A percentile compares a stretch with the other conserved stretches of the same genome.
phyloP scores from a whole-genome alignment of 2,113 vertebrate species.

The Sceloporus tristichus region DNA sequence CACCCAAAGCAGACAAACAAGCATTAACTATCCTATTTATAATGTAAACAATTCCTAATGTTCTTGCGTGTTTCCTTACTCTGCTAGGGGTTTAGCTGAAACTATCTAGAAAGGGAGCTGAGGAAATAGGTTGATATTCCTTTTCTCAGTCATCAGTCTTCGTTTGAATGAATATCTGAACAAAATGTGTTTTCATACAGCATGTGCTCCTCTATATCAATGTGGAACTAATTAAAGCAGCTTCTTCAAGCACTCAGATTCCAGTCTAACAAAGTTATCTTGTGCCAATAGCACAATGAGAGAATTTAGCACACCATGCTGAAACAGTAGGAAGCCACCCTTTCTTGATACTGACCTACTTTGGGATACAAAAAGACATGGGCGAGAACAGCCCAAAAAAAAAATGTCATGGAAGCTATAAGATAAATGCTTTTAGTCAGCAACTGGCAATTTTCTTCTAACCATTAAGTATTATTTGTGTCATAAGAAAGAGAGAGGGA shows the following conservation, averaged over 20 bases:
- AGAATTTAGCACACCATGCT: neutral
- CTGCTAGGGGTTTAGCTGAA: neutral
- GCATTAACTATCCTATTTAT: neutral
- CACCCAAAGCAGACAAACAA: neutral
- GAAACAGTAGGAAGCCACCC: neutral
- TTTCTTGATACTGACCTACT: conserved; percentile 21
- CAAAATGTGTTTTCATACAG: neutral
- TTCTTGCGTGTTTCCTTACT: neutral
- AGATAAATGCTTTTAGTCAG: neutral
- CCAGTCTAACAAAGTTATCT: neutral
- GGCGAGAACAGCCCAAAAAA: neutral
- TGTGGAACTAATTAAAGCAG: neutral
- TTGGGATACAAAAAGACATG: conserved; percentile 6
- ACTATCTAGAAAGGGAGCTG: neutral
- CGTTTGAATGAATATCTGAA: neutral
- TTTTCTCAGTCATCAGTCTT: neutral
- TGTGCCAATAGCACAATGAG: conserved; percentile 16
- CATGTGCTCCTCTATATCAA: neutral
- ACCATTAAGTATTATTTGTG: neutral
- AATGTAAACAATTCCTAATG: neutral
- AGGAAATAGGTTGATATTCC: neutral
- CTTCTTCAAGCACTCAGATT: conserved; percentile 4
- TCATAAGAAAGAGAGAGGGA: neutral
- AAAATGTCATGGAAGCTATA: neutral
- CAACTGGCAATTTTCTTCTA: neutral